Evolutionary conservation across 1,140 invertebrate genomes (phyloP).

Genomic region (Drosophila chauvacae): DNA sequence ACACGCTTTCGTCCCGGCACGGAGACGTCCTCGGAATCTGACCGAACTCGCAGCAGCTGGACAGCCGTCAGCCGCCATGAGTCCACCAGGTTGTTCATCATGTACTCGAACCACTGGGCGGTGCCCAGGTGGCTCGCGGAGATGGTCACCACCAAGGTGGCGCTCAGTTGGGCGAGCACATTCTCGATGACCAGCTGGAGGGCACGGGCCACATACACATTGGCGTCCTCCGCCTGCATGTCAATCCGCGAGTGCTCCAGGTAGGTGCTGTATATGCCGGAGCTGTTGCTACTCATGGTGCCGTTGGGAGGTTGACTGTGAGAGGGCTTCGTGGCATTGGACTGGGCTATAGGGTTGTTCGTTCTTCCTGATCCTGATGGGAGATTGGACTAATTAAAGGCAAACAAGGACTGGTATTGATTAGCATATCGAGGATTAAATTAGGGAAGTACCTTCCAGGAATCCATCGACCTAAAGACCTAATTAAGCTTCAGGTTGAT

Average conservation of each 20-base stretch:
- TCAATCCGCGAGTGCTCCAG: slow-evolving; percentile 50
- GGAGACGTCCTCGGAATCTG: slow-evolving; percentile 4
- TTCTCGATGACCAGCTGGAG: slow-evolving; percentile 55
- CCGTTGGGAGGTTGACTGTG: background rate
- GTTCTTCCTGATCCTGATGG: background rate
- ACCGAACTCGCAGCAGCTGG: slow-evolving; percentile 37
- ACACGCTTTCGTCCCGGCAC: slow-evolving; percentile 60
- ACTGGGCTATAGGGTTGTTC: background rate
- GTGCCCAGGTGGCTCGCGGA: slow-evolving; percentile 3
- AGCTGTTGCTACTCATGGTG: slow-evolving; percentile 28
- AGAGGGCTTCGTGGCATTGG: background rate
- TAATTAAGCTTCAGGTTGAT: background rate
- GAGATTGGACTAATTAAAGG: slow-evolving; percentile 42
- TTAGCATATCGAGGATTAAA: background rate
- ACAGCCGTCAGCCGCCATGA: slow-evolving; percentile 51
- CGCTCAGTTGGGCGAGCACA: slow-evolving; percentile 58
- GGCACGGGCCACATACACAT: slow-evolving; percentile 47
- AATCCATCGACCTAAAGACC: background rate
- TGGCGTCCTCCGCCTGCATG: slow-evolving; percentile 58
- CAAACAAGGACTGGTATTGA: background rate
- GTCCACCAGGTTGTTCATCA: slow-evolving; percentile 42
- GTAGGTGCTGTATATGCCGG: slow-evolving; percentile 41
- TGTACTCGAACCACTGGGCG: slow-evolving; percentile 55
- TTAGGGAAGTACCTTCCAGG: background rate
- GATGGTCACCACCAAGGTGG: slow-evolving; percentile 54